These are phyloP conservation scores for Tipula helvola DNA, from an alignment of 2,888 invertebrate species.

Conservation along the genomic window DNA sequence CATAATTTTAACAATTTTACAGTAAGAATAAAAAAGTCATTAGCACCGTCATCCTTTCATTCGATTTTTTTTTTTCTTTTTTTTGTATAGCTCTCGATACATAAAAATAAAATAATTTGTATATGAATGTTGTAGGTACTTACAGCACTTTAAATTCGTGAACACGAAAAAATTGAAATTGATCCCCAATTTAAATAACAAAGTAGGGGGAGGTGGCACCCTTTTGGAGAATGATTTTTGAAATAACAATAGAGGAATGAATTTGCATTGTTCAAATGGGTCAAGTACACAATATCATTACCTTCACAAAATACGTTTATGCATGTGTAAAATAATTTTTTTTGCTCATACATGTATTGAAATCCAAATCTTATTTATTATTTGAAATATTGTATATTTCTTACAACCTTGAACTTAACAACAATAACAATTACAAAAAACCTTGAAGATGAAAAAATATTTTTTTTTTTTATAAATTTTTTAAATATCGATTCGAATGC, in stretches of 20 bases:
- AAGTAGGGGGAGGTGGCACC: background rate
- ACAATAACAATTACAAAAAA: background rate
- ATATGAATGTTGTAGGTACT: background rate
- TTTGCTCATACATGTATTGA: background rate
- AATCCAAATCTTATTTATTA: background rate
- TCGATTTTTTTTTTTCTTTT: background rate
- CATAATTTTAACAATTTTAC: background rate
- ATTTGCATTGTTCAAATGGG: background rate
- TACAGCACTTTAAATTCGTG: background rate
- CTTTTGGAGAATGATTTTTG: background rate
- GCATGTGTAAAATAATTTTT: background rate
- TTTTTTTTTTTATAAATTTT: background rate
- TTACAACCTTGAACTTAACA: background rate
- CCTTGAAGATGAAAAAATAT: background rate
- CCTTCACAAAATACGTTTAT: background rate
- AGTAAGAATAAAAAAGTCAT: background rate
- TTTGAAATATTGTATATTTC: background rate
- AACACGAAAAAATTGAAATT: background rate
- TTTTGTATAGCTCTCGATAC: background rate
- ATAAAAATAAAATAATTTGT: background rate
- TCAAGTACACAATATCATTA: background rate
- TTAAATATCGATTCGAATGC: background rate
- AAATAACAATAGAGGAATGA: background rate
- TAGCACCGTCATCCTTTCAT: background rate
- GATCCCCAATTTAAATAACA: background rate